Base-by-base conservation (phyloP, 2,113 vertebrate species). In the Mastomys natalensis region DNA sequence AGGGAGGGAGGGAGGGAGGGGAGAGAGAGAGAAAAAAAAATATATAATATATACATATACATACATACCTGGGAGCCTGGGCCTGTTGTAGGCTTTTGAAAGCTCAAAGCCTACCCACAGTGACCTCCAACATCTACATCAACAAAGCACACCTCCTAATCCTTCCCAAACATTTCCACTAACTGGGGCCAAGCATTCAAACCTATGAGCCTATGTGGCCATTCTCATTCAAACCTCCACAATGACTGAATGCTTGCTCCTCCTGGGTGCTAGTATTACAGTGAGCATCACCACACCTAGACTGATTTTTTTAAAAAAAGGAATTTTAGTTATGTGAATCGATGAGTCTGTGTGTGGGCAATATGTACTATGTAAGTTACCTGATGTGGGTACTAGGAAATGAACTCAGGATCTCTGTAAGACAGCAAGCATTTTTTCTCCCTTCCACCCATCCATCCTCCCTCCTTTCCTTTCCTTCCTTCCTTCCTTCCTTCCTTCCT, bases 391-490 rank as follows among this genome's bases (percentile, higher is more conserved):
- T 76, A 4, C 40, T 76, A 22, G 40, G 11, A 76, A 45, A 24
- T 45, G 19, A 55, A 81, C 53, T 19, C 19, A 11, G 34, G 51
- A 24, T 2, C 34, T 80, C 53, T 58, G 48, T 4, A 80, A 80
- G 48, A 40, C n/a, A 73, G 70, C 70, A n/a, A 68, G 64, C 34
- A 12, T 29, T 70, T n/a, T 70, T 34, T 70, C 37, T 45, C 17
- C 7, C 48, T 6, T 48, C 45, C 6, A 4, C 45, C 45, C 45
- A 5, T 15, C 29, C 64, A 24, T 11, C 5, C 62, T 26, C 62
- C 22, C 62, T 26, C 9, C 22, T 10, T 21, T 24, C 24, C 3
- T 40, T 3, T 3, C n/a, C 8, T 10, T 11, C 5, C 6, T 10
- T 10, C 48, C 8, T 8, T 8, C 48, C 8, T 8, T 4, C 13